Evolutionary conservation across 2,888 invertebrate species (phyloP), one percentile per base, ranked within the genome.

Genomic region (Scaptomyza cyrtandrae): DNA sequence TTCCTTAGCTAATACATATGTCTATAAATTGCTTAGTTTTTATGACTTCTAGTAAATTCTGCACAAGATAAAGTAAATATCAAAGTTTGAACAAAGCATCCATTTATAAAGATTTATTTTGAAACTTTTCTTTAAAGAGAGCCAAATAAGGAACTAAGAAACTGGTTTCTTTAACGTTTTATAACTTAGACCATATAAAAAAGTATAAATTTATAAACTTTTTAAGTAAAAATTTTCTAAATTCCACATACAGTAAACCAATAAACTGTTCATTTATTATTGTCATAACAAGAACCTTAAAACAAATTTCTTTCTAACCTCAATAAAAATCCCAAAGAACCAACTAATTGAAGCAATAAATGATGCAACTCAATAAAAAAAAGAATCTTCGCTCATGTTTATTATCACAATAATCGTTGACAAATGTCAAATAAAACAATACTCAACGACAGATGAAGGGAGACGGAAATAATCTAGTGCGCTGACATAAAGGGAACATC

Each of bases 391-490:
- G 49, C 43, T 54, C 67, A 67, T 67, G 67, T 67, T 57, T 73
- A 70, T 73, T 70, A 75, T 61, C 72, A 55, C 54, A 72, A 75
- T 72, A 75, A 72, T 71, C 75, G 72, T 63, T 75, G 75, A 75
- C 72, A 76, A 75, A 76, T 72, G 76, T 76, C 75, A 72, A 72
- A 64, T 54, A 72, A 41, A 41, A 41, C 41, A 41, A 10, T 16
- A 16, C 41, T 10, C 10, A 41, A n/a, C 6, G 39, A 60, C 57
- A 67, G 57, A 50, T 14, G 46, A 4, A 27, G 39, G 49, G 45
- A 33, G 31, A 72, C 50, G 73, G 58, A 68, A 72, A 78, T 83
- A 83, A 82, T 80, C 83, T 86, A 82, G 86, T 83, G 70, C 56
- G 48, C 56, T 79, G 82, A 71, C 83, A 80, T 50, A 19, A 54